phyloP scores from a whole-genome alignment of 2,797 vertebrate species.

The Apogon talboti region DNA sequence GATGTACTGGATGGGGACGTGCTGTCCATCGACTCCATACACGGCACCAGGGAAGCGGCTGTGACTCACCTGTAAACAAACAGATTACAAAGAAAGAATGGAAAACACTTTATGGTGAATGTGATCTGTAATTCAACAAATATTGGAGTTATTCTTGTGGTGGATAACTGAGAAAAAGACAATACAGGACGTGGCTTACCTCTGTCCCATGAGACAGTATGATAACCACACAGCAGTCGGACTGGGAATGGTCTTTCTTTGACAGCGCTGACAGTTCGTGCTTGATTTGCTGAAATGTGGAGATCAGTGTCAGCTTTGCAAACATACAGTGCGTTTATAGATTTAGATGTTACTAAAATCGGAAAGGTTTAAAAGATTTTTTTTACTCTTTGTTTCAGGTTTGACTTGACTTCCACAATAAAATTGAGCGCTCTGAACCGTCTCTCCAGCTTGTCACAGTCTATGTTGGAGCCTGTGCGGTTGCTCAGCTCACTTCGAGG shows the following conservation, averaged over 20 bases:
- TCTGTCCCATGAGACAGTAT: conserved; percentile 95
- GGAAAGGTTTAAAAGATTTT: too few relatives aligned
- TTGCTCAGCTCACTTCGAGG: conserved; percentile 50
- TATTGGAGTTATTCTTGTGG: too few relatives aligned
- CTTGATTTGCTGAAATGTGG: conserved; percentile 84
- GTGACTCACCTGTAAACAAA: conserved; percentile 87
- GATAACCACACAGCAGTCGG: conserved; percentile 92
- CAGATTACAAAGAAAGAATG: neutral
- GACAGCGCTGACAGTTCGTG: conserved; percentile 82
- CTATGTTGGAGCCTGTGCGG: conserved; percentile 87
- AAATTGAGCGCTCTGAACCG: conserved; percentile 87
- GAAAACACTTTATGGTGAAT: neutral
- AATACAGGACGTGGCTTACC: conserved; percentile 73
- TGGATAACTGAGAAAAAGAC: neutral
- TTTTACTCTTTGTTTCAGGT: conserved; percentile 86
- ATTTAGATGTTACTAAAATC: neutral
- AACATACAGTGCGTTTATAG: too few relatives aligned
- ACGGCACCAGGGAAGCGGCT: conserved; percentile 92
- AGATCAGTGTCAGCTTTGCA: conserved; percentile 14
- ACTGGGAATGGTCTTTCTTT: conserved; percentile 81
- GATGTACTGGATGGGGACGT: conserved; percentile 87
- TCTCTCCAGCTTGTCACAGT: conserved; percentile 86
- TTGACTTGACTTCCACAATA: conserved; percentile 78
- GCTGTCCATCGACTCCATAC: conserved; percentile 88
- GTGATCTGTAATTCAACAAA: too few relatives aligned